Base-by-base conservation (phyloP, 2,797 vertebrate species). In the Chrosomus eos region DNA sequence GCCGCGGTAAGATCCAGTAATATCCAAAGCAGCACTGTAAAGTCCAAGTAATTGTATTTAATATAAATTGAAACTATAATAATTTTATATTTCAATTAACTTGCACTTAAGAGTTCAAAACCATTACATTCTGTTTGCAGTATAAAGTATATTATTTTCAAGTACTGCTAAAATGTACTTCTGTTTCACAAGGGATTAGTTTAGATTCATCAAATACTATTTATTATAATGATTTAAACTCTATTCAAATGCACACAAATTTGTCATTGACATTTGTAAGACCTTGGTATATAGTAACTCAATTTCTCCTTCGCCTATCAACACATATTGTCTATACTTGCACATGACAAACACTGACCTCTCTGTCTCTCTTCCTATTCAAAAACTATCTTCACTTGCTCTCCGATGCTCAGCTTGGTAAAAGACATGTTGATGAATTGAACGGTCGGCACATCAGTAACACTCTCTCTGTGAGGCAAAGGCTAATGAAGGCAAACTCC, bases 381-480 rank as follows among this genome's bases (percentile, higher is more conserved):
- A 70, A 48, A 70, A 38, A 40, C 16, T 11, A 19, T 58, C 53
- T 72, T 31, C 14, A 64, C 31, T 64, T 64, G 62, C 28, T 64
- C 60, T 31, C 28, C 3, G 28, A 64, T 0, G 6, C 28, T 31
- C 60, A 31, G 26, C 51, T 31, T 19, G 7, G n/a, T 73, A 58
- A 60, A 11, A 62, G 26, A 73, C 23, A 7, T 40, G 70, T 51
- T 84, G 82, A 87, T 81, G 13, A 81, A 87, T 75, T 28, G 28
- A 48, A n/a, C 14, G 5, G 51, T 74, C 48, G 21, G 28, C 5
- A 45, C 95, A 95, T 96, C 97, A 96, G 95, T 96, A 96, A 96
- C 95, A 95, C 92, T 95, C 94, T 95, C 95, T 91, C 91, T 94
- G 93, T 94, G 93, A 94, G 95, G 94, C 94, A 95, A 93, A 95